Base-by-base conservation (phyloP, 1,140 invertebrate genomes). In the Pogonognathellus flavescens region DNA sequence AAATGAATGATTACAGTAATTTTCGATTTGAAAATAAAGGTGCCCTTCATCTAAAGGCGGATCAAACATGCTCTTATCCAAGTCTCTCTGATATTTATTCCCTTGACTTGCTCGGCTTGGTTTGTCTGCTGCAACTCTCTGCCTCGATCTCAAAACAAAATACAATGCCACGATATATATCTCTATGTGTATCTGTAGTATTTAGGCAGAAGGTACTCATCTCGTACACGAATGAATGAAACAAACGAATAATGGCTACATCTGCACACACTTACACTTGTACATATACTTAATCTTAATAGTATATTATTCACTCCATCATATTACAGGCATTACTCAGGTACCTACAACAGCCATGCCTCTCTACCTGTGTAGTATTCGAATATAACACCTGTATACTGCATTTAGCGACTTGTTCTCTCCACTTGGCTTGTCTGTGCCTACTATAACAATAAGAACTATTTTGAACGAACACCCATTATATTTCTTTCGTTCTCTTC, bases 1-100 rank as follows among this genome's bases (percentile, higher is more conserved):
- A 85, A 83, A 88, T 88, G 86, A 88, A 87, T 88, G 88, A 88
- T 88, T 88, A 88, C 88, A 88, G 88, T 88, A 88, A 88, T 88
- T 88, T 88, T 88, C 85, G 85, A 86, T 88, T 88, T 87, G 84
- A 82, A 87, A 87, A 82, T 84, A 87, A 87, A 88, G 82, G 85
- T 87, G 85, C 86, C 88, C 85, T 88, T 88, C 88, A 88, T 87
- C 82, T 84, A 85, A 86, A 88, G 88, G 88, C 88, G 86, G 88
- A 88, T 88, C 85, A 87, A 87, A 87, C 83, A 87, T 86, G 80
- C 85, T 86, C 81, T 85, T 66, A 81, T 59, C 52, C 22, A 66
- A 70, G 66, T 72, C 53, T 84, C 55, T 57, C 18, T 85, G 10
- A 85, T 85, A 85, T 81, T 85, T 85, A 85, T 85, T 85, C 84